Evolutionary conservation across 2,888 invertebrate species (phyloP).

Genomic region (Pheosia gnoma): DNA sequence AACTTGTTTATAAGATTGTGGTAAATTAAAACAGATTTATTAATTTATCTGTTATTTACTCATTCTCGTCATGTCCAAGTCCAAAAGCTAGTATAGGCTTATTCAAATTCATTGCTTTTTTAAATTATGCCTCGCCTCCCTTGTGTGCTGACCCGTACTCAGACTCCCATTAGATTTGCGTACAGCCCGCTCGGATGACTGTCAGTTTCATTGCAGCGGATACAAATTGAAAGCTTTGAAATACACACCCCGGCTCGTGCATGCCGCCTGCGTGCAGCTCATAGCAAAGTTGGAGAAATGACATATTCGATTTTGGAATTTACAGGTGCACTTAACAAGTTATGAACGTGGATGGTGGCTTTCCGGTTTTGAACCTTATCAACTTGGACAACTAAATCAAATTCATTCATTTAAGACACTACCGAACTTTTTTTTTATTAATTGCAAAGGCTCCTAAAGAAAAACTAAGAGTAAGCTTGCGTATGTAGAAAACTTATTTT

Average conservation of each 20-base stretch:
- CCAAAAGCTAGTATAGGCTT: constrained; percentile 5
- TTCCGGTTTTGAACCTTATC: too few relatives aligned
- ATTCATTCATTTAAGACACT: too few relatives aligned
- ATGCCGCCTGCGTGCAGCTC: constrained; percentile 37
- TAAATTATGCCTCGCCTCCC: constrained; percentile 22
- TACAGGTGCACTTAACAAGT: too few relatives aligned
- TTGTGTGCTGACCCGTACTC: constrained; percentile 37
- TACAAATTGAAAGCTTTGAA: constrained; percentile 67
- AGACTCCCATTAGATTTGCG: constrained; percentile 42
- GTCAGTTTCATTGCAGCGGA: constrained; percentile 60
- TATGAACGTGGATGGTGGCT: too few relatives aligned
- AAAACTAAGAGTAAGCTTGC: too few relatives aligned
- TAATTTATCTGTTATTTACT: background rate
- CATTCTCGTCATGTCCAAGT: background rate
- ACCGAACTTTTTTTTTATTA: too few relatives aligned
- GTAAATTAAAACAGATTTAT: constrained; percentile 31
- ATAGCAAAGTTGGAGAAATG: constrained; percentile 44
- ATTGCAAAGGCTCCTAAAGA: too few relatives aligned
- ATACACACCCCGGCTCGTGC: constrained; percentile 46
- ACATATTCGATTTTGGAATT: constrained; percentile 39
- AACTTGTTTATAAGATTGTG: constrained; percentile 15
- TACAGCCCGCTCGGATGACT: constrained; percentile 27
- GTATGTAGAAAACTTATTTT: constrained; percentile 9
- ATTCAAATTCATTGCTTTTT: constrained; percentile 33
- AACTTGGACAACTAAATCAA: too few relatives aligned